Base-by-base conservation (phyloP, 2,113 vertebrate species). In the Pteronura brasiliensis region DNA sequence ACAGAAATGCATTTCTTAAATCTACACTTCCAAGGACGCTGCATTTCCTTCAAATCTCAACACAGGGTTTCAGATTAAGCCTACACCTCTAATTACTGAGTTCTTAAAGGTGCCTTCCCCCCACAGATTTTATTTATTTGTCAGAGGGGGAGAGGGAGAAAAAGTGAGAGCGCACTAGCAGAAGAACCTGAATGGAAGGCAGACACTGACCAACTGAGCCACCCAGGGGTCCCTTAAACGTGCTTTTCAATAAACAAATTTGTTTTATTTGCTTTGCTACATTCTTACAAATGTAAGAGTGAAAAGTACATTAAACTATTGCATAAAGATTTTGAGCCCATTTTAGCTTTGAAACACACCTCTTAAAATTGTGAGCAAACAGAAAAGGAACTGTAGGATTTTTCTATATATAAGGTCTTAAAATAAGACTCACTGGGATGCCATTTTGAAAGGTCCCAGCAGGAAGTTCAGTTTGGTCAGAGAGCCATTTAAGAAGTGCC, bases 361-460 rank as follows among this genome's bases (percentile, higher is more conserved):
- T 88, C 84, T 92, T 34, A 71, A 97, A 79, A 74, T 0, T 80
- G 42, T 93, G 34, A 85, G 79, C 96, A 77, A 92, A 95, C 3
- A 94, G 77, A 90, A 72, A 92, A 77, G 44, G 59, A 71, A 88
- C 67, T 84, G 55, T 34, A 74, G 29, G 42, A 36, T 69, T 95
- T 92, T 96, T 86, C 72, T 92, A 76, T 76, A 52, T n/a, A 47
- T 15, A 88, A 93, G 63, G 31, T 57, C 72, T 92, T 69, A 88
- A 87, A 93, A 63, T 79, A 95, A 92, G 55, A 77, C 42, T 83
- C 65, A 36, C 42, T 87, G 49, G 59, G 69, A 84, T 97, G 42
- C 74, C 81, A 97, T 93, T 94, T 94, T 94, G 72, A 96, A 95
- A 94, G 12, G 59, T 79, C 42, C 44, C 85, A 87, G 85, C 63